Base-by-base conservation (phyloP, 2,888 invertebrate species). In the Lumbricus terrestris region DNA sequence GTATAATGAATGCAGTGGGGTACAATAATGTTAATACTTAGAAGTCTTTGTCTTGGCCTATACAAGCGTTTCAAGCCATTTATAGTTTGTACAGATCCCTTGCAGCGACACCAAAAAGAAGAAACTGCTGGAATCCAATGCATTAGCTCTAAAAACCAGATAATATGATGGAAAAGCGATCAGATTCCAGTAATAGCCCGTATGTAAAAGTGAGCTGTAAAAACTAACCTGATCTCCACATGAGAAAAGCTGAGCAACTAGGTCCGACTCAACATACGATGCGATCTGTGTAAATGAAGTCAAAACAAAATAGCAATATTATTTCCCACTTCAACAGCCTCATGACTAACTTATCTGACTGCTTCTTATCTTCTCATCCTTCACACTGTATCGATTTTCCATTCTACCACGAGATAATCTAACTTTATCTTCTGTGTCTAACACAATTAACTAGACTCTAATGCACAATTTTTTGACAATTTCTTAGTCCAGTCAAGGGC, bases 231-330 rank as follows among this genome's bases (percentile, higher is more conserved):
- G 85, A 85, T 85, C 37, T 34, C 33, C 85, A 85, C 11, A 23
- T 85, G 85, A 34, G 37, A 85, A 85, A 85, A 85, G 85, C 35
- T 85, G 85, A 85, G 85, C 85, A 20, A 85, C 85, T 35, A 85
- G 35, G 37, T 85, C 85, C 20, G 85, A 23, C 85, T 85, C 85
- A 34, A 85, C 35, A 85, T 85, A 85, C 23, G 35, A 34, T 35
- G 35, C 85, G 11, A 85, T 16, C 85, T 85, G 85, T n/a, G n/a
- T 8, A 69, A 69, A 69, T 29, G 29, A 69, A 8, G 11, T 69
- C 29, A 69, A 69, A 54, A 69, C n/a, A 69, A n/a, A 11, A 40
- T n/a, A n/a, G 8, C 29, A 69, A 69, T 1, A 8, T n/a, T n/a
- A 69, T 69, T 29, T 69, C 29, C n/a, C n/a, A 11, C 69, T 29